phyloP scores from a whole-genome alignment of 1,140 invertebrate genomes.

The Hormaphis cornu region DNA sequence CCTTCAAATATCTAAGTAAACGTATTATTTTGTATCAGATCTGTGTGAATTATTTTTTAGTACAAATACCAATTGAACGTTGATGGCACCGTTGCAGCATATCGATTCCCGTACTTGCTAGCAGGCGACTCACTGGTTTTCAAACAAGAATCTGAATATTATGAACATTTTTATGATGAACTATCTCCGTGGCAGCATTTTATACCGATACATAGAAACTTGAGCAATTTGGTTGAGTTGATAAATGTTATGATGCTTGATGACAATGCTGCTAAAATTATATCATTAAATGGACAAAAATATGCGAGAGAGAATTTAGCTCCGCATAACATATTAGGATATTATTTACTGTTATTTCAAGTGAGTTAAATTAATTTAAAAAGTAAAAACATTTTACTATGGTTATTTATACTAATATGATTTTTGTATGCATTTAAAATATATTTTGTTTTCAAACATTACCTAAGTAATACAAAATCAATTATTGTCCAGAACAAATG shows the following conservation, averaged over 20 bases:
- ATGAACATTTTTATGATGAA: slow-evolving; percentile 85
- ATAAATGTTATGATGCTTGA: slow-evolving; percentile 70
- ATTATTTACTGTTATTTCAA: slow-evolving; percentile 69
- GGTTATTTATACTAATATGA: slow-evolving; percentile 34
- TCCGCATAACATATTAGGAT: slow-evolving; percentile 81
- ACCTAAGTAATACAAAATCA: too few relatives aligned
- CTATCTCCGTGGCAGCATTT: slow-evolving; percentile 71
- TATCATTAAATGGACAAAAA: slow-evolving; percentile 58
- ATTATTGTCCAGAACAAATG: too few relatives aligned
- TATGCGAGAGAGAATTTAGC: slow-evolving; percentile 71
- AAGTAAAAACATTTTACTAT: not conserved
- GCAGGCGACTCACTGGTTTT: slow-evolving; percentile 76
- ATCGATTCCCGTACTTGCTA: slow-evolving; percentile 84
- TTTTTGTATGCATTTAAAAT: too few relatives aligned
- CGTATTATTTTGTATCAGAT: too few relatives aligned
- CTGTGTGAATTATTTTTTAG: slow-evolving; percentile 60
- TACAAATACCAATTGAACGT: slow-evolving; percentile 93
- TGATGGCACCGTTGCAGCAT: slow-evolving; percentile 93
- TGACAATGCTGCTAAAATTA: slow-evolving; percentile 61
- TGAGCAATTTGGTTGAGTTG: slow-evolving; percentile 70
- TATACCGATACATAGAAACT: slow-evolving; percentile 67
- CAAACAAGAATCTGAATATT: slow-evolving; percentile 87
- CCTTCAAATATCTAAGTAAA: too few relatives aligned
- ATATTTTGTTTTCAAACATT: too few relatives aligned
- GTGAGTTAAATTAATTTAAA: slow-evolving; percentile 43